Percentiles rank a stretch among this genome's conserved stretches.
Conservation (phyloP, 2,797 vertebrate genomes). For the Podarcis siculus region DNA sequence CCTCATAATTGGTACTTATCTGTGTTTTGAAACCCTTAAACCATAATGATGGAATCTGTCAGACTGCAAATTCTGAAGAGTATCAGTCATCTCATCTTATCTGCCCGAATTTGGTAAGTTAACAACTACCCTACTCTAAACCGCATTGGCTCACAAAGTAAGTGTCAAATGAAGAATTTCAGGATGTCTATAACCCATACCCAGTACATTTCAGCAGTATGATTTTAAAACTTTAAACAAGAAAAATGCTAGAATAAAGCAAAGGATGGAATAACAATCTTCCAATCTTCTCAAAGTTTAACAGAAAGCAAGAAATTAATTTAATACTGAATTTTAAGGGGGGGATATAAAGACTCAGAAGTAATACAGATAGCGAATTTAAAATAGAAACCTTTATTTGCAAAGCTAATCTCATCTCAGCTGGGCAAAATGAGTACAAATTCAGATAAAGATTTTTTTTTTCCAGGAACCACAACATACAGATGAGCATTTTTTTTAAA, state of each 20-base stretch:
- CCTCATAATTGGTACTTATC: too few relatives aligned
- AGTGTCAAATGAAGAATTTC: constrained; percentile 43
- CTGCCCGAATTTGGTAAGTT: too few relatives aligned
- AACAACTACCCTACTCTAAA: constrained; percentile 40
- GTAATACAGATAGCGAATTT: neutral
- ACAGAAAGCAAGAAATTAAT: neutral
- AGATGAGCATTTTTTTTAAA: fast-evolving
- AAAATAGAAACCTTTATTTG: neutral
- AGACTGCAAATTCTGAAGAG: too few relatives aligned
- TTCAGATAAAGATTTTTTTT: neutral
- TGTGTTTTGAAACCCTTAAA: too few relatives aligned
- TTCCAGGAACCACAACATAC: constrained; percentile 33
- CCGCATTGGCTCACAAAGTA: constrained; percentile 37
- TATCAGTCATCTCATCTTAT: too few relatives aligned
- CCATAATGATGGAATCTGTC: too few relatives aligned
- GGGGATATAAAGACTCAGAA: neutral
- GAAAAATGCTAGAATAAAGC: neutral
- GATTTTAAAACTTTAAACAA: neutral
- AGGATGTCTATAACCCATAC: neutral
- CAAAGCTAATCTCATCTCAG: constrained; percentile 1
- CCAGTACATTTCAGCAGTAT: neutral
- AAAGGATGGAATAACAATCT: neutral
- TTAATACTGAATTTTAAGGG: neutral
- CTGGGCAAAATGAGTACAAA: neutral
- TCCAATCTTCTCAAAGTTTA: constrained; percentile 14